Evolutionary conservation across 2,797 vertebrate genomes (phyloP).

Genomic region (Apogon talboti): DNA sequence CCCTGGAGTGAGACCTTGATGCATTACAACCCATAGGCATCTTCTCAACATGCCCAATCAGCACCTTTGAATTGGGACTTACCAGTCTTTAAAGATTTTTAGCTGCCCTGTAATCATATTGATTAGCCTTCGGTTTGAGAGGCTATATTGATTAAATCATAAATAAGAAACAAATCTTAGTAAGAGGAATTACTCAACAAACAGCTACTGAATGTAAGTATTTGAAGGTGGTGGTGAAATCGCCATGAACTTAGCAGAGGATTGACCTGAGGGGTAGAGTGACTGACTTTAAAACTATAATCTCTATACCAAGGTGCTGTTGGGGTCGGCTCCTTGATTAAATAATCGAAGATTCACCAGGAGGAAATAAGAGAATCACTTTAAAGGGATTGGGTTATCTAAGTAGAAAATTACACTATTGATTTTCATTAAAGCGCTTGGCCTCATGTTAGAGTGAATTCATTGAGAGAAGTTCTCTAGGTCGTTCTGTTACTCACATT

Average conservation of each 20-base stretch:
- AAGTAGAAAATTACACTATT: slow-evolving; percentile 86
- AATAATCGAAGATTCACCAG: slow-evolving; percentile 78
- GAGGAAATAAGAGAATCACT: slow-evolving; percentile 84
- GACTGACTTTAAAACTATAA: slow-evolving; percentile 73
- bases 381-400: slow-evolving; percentile 79
- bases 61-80: slow-evolving; percentile 51
- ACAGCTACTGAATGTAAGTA: slow-evolving; percentile 32
- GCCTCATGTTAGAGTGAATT: slow-evolving; percentile 66
- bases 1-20: slow-evolving; percentile 14
- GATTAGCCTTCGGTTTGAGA: slow-evolving; percentile 55
- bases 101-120: slow-evolving; percentile 66
- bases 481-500: slow-evolving; percentile 35
- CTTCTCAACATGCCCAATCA: slow-evolving; percentile 55
- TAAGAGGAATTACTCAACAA: slow-evolving; percentile 49
- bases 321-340: slow-evolving; percentile 68
- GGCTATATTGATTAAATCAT: slow-evolving; percentile 64
- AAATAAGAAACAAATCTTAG: slow-evolving; percentile 59
- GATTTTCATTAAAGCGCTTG: slow-evolving; percentile 79
- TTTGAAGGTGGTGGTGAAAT: slow-evolving; percentile 40
- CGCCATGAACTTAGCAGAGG: slow-evolving; percentile 45
- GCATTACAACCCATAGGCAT: slow-evolving; percentile 41
- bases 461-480: slow-evolving; percentile 63
- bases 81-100: slow-evolving; percentile 53
- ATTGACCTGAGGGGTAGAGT: slow-evolving; percentile 57
- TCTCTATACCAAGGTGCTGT: slow-evolving; percentile 40